A percentile compares a stretch with the other conserved stretches of the same genome.
Conservation (phyloP, 2,888 invertebrate genomes). For the Tubiluchus corallicola region DNA sequence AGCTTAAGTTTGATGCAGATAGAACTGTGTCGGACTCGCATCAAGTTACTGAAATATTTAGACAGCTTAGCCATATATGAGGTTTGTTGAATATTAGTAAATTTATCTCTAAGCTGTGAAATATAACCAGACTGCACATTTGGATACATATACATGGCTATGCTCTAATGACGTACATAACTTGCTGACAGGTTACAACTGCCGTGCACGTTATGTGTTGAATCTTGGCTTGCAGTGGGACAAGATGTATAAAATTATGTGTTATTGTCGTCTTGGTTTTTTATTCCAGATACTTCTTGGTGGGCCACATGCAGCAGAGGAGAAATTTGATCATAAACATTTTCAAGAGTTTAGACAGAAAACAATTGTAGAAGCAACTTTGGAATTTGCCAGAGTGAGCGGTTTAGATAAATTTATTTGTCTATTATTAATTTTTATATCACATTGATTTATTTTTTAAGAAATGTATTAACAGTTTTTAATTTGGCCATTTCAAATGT, state of each 20-base stretch:
- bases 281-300: conserved; percentile 39
- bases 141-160: too few relatives aligned
- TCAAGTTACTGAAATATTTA: conserved; percentile 45
- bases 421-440: neutral
- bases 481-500: too few relatives aligned
- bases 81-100: conserved; percentile 29
- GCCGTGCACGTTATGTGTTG: neutral
- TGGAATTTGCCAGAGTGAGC: conserved; percentile 46
- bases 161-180: neutral
- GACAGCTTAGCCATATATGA: conserved; percentile 51
- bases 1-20: conserved; percentile 43
- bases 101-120: too few relatives aligned
- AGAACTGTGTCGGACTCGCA: conserved; percentile 43
- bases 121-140: too few relatives aligned
- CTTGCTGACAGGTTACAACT: neutral
- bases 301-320: conserved; percentile 35
- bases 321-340: conserved; percentile 42
- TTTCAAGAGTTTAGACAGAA: conserved; percentile 48
- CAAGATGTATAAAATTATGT: too few relatives aligned
- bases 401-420: conserved; percentile 36
- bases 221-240: conserved; percentile 7
- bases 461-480: too few relatives aligned
- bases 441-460: too few relatives aligned
- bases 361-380: conserved; percentile 40
- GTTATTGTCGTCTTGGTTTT: conserved; percentile 9